These are phyloP conservation scores for Sphaeridia pumilis DNA, from an alignment of 2,888 invertebrate species.

Conservation along the genomic window DNA sequence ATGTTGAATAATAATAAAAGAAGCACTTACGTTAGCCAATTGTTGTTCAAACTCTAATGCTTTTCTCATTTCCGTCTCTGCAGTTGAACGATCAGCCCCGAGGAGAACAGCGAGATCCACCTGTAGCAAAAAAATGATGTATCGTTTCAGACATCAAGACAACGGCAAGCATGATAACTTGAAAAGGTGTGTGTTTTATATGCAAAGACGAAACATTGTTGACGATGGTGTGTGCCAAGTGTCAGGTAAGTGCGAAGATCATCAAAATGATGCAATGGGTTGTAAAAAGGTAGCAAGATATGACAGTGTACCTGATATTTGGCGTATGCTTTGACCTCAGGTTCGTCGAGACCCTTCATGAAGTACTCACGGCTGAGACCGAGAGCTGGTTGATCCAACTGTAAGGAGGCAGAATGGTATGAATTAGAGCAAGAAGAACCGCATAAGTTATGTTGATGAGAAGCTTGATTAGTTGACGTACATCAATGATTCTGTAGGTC, in stretches of 20 bases:
- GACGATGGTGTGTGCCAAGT: too few relatives aligned
- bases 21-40: conserved; percentile 81
- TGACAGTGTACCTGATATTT: conserved; percentile 66
- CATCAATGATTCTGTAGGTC: conserved; percentile 69
- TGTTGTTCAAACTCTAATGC: conserved; percentile 79
- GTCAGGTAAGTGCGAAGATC: too few relatives aligned
- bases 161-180: too few relatives aligned
- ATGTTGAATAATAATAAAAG: too few relatives aligned
- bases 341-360: conserved; percentile 67
- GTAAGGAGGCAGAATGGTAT: too few relatives aligned
- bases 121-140: conserved; percentile 33
- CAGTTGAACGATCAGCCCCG: conserved; percentile 60
- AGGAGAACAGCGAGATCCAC: conserved; percentile 73
- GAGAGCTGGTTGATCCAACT: conserved; percentile 79
- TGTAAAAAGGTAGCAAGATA: too few relatives aligned
- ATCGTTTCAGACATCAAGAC: too few relatives aligned
- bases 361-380: conserved; percentile 76
- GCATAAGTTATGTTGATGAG: too few relatives aligned
- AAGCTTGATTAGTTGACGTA: conserved; percentile 49
- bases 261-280: too few relatives aligned
- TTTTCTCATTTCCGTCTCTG: conserved; percentile 58
- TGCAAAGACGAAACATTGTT: too few relatives aligned
- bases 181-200: too few relatives aligned
- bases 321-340: conserved; percentile 73
- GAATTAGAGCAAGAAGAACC: too few relatives aligned